Conservation (phyloP, 2,888 invertebrate species). For the Andrena minutula region DNA sequence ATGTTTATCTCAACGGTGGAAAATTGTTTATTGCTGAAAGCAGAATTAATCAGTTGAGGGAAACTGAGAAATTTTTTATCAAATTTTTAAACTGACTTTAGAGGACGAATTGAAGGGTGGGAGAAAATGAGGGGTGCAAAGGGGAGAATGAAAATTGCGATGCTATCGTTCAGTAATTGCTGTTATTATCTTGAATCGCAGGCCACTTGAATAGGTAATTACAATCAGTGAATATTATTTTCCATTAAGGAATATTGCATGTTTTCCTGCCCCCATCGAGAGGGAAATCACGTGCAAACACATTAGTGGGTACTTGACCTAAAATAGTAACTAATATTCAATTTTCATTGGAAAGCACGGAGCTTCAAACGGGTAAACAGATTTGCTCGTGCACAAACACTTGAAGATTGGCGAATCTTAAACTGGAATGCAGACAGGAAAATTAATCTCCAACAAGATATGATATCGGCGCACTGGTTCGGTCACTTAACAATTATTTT, state of each 20-base stretch:
- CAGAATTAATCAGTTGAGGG: not conserved
- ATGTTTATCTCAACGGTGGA: not conserved
- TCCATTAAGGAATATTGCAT: not conserved
- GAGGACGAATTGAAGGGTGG: not conserved
- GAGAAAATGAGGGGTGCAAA: not conserved
- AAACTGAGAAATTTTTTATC: not conserved
- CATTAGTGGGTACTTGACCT: no score
- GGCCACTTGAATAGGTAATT: not conserved
- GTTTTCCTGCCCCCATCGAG: not conserved
- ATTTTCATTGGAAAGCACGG: no score
- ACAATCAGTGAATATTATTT: not conserved
- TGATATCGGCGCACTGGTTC: no score
- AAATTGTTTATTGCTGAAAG: not conserved
- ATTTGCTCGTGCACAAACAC: no score
- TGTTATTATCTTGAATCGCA: not conserved
- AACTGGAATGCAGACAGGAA: not conserved
- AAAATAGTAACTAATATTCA: no score
- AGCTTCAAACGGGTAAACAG: no score
- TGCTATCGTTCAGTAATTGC: not conserved
- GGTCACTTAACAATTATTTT: no score
- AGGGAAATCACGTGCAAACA: not conserved
- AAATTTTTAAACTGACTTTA: not conserved
- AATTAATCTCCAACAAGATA: not conserved
- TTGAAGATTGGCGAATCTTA: not conserved
- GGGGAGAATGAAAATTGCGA: constrained; percentile 4